phyloP scores from a whole-genome alignment of 2,113 vertebrate genomes.

The Pterocles orientalis region DNA sequence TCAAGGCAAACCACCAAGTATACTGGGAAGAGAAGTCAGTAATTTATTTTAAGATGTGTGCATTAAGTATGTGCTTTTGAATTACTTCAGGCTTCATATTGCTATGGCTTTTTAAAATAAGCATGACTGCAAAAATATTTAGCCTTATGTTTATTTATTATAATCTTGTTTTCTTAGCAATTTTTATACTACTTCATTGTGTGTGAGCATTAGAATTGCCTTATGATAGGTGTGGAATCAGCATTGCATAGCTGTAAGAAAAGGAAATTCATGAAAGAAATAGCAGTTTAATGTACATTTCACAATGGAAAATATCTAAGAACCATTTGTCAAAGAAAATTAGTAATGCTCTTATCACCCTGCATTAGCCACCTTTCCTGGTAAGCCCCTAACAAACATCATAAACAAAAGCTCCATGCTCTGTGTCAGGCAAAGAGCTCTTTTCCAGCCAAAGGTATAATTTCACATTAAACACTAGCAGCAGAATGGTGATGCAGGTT shows the following conservation, averaged over 20 bases:
- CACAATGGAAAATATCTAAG: conserved; percentile 37
- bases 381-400: conserved; percentile 35
- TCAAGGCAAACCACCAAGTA: background rate
- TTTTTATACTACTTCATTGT: background rate
- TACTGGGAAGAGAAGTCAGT: background rate
- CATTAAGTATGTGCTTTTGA: background rate
- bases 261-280: conserved; percentile 45
- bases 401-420: conserved; percentile 43
- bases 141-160: conserved; percentile 45
- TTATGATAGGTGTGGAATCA: background rate
- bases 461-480: conserved; percentile 7
- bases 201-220: background rate
- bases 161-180: conserved; percentile 40
- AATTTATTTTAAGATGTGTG: background rate
- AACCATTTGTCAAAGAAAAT: conserved; percentile 50
- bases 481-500: background rate
- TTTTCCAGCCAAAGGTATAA: conserved; percentile 22
- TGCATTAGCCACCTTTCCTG: conserved; percentile 11
- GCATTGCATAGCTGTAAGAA: background rate
- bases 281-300: conserved; percentile 20
- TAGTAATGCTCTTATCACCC: conserved; percentile 42
- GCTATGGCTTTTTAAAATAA: background rate
- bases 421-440: conserved; percentile 1
- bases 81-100: background rate
- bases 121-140: background rate